Evolutionary conservation across 1,140 invertebrate genomes (phyloP), one percentile per base, ranked within the genome.

Genomic region (Oncopodura yosiiana): DNA sequence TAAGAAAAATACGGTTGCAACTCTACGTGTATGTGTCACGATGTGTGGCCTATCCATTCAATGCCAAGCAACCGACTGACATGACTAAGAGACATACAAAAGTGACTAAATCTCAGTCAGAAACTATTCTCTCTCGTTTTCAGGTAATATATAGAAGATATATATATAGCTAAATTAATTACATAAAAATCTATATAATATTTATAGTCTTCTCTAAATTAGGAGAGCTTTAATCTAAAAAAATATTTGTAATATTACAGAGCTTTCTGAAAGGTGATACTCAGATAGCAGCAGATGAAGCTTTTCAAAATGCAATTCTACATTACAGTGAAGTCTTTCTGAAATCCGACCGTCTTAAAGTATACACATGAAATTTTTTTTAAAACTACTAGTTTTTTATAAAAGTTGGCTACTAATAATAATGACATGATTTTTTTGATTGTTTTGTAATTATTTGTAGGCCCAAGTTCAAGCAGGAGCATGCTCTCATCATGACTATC

Each of bases 21-120:
- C 73, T 99, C 21, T 99, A 99, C 72, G 94, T 99, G 50, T 99
- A 99, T 73, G 89, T 99, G 62, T 93, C 93, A 60, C 78, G 95
- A 70, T 97, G 94, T 73, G 84, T 98, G 67, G 91, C 95, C 3
- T 99, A 99, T 77, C 94, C 94, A 6, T 99, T 99, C 74, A 99
- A 99, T 74, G 92, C 93, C 4, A 99, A 99, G 74, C 94, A 99
- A 71, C 92, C 94, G 0, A 95, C 90, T 18, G 94, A 99, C 70
- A 92, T 98, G 91, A 92, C 87, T 14, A 78, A 84, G 66, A 74
- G 91, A 49, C 87, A 91, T 67, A 83, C 82, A 44, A 98, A 98
- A 78, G 86, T 99, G 46, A 94, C 87, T 26, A 91, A 94, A 70
- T 86, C 94, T 70, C 94, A 97, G 74, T 74, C 99, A 49, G 92